Conservation (phyloP, 2,113 vertebrate species). For the Dipodomys merriami region DNA sequence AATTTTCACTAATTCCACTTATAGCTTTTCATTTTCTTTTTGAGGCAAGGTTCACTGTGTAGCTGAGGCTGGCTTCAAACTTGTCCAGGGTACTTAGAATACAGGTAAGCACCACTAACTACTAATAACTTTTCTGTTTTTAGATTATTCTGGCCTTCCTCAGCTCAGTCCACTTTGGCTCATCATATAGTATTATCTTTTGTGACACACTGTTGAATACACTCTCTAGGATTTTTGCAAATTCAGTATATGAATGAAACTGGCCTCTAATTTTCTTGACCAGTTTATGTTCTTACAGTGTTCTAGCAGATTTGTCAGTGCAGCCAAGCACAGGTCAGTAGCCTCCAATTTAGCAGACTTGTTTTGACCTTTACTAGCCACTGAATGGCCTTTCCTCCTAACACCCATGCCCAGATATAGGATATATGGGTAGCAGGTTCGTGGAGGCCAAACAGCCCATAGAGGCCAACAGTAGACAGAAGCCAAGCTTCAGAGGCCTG, state of each 20-base stretch:
- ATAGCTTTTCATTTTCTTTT: background rate
- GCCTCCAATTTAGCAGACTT: background rate
- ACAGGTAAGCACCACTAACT: background rate
- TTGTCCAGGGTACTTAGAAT: background rate
- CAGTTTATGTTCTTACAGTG: background rate
- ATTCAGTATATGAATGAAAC: background rate
- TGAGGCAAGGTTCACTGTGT: background rate
- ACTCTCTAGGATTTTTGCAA: conserved; percentile 14
- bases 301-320: background rate
- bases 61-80: background rate
- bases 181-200: background rate
- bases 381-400: background rate
- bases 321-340: background rate
- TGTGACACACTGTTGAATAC: background rate
- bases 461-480: background rate
- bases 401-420: background rate
- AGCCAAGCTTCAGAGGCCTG: background rate
- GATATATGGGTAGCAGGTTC: background rate
- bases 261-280: conserved; percentile 47
- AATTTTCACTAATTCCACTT: no score
- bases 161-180: background rate
- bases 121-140: conserved; percentile 44
- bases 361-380: background rate
- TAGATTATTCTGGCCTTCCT: conserved; percentile 21
- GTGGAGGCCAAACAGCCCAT: background rate